Conservation (phyloP, 2,113 vertebrate species). For the Tragelaphus imberbis region DNA sequence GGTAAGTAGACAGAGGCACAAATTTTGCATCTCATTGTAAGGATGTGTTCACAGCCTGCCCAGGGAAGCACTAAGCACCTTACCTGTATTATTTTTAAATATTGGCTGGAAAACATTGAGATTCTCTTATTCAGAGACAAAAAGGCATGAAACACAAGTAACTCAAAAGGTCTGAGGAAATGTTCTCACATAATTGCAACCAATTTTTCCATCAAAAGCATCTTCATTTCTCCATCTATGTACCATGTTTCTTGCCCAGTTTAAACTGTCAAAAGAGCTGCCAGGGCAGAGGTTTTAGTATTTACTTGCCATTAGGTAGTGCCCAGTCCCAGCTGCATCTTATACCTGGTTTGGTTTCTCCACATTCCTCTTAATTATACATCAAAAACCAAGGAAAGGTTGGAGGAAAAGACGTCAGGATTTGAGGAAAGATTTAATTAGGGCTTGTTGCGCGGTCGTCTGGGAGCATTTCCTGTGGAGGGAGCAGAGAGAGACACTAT, state of each 20-base stretch:
- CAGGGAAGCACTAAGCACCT: background rate
- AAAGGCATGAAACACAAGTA: background rate
- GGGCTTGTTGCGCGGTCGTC: background rate
- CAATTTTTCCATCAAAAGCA: background rate
- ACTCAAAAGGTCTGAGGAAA: background rate
- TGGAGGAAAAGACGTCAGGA: background rate
- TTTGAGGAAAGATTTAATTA: slow-evolving; percentile 45
- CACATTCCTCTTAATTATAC: slow-evolving; percentile 44
- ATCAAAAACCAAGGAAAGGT: background rate
- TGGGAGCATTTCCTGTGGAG: slow-evolving; percentile 25
- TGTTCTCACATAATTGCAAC: background rate
- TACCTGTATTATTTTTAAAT: background rate
- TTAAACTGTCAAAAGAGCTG: background rate
- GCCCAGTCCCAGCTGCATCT: background rate
- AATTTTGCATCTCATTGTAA: slow-evolving; percentile 1
- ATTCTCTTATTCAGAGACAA: slow-evolving; percentile 12
- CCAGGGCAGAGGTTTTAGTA: background rate
- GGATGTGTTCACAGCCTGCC: background rate
- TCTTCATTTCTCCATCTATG: background rate
- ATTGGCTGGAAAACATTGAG: background rate
- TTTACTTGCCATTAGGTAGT: background rate
- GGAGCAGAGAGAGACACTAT: background rate
- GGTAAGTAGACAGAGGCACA: background rate
- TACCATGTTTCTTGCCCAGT: background rate
- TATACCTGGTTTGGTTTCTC: slow-evolving; percentile 10